phyloP scores from a whole-genome alignment of 37 sponge, comb jelly and placozoan species.

The Agelas oroides region DNA sequence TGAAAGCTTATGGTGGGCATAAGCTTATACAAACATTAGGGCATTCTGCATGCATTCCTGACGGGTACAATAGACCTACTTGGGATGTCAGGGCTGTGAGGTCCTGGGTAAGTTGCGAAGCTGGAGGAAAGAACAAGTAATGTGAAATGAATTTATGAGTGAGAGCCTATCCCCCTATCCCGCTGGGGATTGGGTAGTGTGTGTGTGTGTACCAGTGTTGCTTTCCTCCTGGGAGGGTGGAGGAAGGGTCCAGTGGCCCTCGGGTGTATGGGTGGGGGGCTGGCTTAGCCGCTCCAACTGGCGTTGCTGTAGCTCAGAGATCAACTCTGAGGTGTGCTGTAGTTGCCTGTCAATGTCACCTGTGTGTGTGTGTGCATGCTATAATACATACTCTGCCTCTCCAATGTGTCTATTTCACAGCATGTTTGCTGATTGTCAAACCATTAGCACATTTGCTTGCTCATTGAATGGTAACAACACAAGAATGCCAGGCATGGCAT shows the following conservation, averaged over 20 bases:
- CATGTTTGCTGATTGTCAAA: too few species aligned
- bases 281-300: constrained; percentile 45
- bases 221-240: constrained; percentile 44
- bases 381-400: too few species aligned
- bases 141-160: not conserved
- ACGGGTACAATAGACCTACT: constrained; percentile 6
- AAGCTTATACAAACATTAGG: too few species aligned
- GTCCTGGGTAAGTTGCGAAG: constrained; percentile 11
- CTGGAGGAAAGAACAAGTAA: not conserved
- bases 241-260: constrained; percentile 22
- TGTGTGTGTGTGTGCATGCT: too few species aligned
- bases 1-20: too few species aligned
- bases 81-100: constrained; percentile 46
- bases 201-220: constrained; percentile 14
- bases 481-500: too few species aligned
- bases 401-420: too few species aligned
- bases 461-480: too few species aligned
- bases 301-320: constrained; percentile 34
- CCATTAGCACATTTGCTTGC: too few species aligned
- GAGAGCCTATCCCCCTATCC: too few species aligned
- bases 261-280: not conserved
- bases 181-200: too few species aligned
- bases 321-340: constrained; percentile 35
- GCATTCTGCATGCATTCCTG: too few species aligned
- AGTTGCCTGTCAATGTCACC: constrained; percentile 16